Evolutionary conservation across 2,113 vertebrate genomes (phyloP).

Genomic region (Leucopternis melanops): DNA sequence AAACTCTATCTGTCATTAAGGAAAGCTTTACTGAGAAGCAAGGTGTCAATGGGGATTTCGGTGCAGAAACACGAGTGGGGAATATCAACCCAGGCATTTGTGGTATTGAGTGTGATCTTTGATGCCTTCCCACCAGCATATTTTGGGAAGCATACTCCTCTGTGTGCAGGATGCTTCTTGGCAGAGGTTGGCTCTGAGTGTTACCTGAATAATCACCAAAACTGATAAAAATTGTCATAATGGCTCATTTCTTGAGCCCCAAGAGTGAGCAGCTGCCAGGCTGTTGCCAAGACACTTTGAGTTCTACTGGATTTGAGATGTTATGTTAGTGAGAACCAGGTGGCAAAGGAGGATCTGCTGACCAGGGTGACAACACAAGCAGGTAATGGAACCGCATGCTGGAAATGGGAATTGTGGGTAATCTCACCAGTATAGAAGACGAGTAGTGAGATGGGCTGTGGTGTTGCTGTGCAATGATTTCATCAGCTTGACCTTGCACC

Average conservation of each 20-base stretch:
- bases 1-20: too few species aligned
- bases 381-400: neutral
- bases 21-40: neutral
- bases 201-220: neutral
- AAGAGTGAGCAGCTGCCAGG: neutral
- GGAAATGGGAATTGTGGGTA: neutral
- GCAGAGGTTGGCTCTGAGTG: neutral
- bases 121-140: neutral
- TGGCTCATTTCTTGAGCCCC: neutral
- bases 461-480: neutral
- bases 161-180: neutral
- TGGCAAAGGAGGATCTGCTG: neutral
- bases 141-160: fast-evolving
- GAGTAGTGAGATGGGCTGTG: neutral
- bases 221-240: fast-evolving
- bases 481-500: neutral
- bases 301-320: neutral
- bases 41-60: fast-evolving
- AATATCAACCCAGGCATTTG: neutral
- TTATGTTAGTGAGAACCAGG: neutral
- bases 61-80: neutral
- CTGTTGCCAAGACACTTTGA: neutral
- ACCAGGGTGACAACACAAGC: neutral
- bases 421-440: fast-evolving
- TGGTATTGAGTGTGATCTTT: neutral